Evolutionary conservation across 2,888 invertebrate genomes (phyloP).

Genomic region (Odontothrips loti): DNA sequence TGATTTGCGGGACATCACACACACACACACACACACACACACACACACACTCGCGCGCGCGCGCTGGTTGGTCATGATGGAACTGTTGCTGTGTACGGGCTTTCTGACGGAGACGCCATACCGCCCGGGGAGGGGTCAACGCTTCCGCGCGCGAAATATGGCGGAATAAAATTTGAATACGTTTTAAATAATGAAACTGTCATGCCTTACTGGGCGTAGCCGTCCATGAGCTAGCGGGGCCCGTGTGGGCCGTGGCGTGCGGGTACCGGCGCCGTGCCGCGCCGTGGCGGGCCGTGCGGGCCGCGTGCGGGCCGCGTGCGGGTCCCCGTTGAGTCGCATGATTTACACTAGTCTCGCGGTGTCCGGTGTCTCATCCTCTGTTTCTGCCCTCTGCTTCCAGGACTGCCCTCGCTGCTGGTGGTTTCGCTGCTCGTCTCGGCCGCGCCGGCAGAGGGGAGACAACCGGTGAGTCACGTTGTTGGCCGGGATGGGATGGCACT

Average conservation of each 20-base stretch:
- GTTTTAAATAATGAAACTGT: no score
- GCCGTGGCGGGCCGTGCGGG: no score
- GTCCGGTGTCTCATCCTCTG: no score
- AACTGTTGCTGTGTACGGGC: background rate
- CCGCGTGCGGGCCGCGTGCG: no score
- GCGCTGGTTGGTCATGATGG: background rate
- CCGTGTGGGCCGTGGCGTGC: no score
- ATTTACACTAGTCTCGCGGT: no score
- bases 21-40: background rate
- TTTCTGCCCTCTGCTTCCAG: background rate
- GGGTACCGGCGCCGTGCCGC: no score
- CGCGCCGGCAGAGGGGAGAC: slow-evolving; percentile 8
- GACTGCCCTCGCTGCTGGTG: background rate
- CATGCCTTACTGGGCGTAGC: no score
- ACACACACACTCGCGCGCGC: background rate
- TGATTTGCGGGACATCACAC: background rate
- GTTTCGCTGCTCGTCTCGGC: background rate
- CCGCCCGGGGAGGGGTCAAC: background rate
- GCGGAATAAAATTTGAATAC: no score
- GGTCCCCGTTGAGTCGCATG: no score
- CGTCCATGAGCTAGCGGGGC: no score
- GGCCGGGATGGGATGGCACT: background rate
- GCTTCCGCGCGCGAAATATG: no score
- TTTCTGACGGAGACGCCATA: background rate
- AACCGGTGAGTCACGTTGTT: background rate